Evolutionary conservation across 1,140 invertebrate genomes (phyloP), one percentile per base, ranked within the genome.

Genomic region (Sogatella furcifera): DNA sequence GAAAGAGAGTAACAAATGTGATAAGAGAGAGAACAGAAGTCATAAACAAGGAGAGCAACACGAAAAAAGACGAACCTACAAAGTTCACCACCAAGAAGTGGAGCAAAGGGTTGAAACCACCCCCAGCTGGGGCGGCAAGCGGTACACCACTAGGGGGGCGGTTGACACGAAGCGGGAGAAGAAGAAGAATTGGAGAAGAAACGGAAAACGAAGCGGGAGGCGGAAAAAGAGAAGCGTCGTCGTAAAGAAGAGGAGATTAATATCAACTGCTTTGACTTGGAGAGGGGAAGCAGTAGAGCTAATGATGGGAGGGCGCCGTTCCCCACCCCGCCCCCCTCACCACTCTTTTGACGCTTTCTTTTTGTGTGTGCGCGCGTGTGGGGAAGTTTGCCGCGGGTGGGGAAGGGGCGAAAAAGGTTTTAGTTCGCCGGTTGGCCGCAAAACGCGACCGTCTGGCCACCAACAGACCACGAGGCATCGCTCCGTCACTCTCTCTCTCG

Each of bases 401-500:
- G 60, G 60, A 24, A 54, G 61, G 52, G 56, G 60, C 55, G 64
- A 56, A 54, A 61, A 63, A 62, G 65, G 62, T 65, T 64, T 65
- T 65, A 65, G 65, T 64, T 66, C 66, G 57, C 57, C 66, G 67
- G 68, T 68, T 65, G 64, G 66, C 67, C 69, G 56, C 69, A 69
- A 67, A 66, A 70, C 69, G 67, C 66, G 65, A 63, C 62, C 61
- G 67, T 53, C 64, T 65, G 64, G 67, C 66, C 66, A 67, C 64
- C 52, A 55, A 62, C 66, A 63, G 59, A 67, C 64, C 66, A 44
- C 60, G 55, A 55, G 59, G 57, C 56, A 41, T 55, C 38, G 4
- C 38, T 42, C 52, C 13, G 54, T 54, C 63, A 57, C 59, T 34
- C 57, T 57, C 49, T 17, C 62, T 46, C 62, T 21, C 24, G 24